Conservation (phyloP, 2,113 vertebrate genomes). For the Camelus dromedarius region DNA sequence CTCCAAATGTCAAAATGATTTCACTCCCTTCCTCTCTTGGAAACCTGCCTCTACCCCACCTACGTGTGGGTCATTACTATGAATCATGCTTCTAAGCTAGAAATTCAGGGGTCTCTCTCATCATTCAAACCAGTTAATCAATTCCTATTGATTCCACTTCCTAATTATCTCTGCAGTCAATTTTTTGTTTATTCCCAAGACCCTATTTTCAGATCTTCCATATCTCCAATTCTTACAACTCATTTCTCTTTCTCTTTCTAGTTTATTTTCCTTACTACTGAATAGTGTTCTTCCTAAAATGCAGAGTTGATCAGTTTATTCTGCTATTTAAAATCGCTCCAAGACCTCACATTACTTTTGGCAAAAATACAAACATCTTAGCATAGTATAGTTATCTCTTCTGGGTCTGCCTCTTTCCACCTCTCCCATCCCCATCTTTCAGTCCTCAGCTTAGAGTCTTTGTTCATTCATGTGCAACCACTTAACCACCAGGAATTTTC, state of each 20-base stretch:
- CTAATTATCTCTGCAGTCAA: not conserved
- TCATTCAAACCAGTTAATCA: not conserved
- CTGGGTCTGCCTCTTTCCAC: not conserved
- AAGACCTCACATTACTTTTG: not conserved
- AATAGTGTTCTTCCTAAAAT: not conserved
- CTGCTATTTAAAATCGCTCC: not conserved
- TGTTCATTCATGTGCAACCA: not conserved
- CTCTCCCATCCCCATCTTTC: not conserved
- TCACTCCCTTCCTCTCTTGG: not conserved
- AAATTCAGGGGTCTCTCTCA: not conserved
- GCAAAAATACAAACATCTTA: not conserved
- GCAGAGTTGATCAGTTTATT: conserved; percentile 25
- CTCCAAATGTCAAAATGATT: not conserved
- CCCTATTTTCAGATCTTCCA: not conserved
- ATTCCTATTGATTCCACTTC: not conserved
- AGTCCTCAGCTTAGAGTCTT: not conserved
- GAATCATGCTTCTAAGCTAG: not conserved
- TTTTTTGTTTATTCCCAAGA: not conserved
- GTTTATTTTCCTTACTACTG: not conserved
- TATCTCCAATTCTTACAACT: conserved; percentile 8
- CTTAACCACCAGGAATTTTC: not conserved
- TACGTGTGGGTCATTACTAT: not conserved
- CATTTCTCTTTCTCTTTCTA: not conserved
- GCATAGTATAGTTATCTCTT: not conserved
- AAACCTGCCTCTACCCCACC: not conserved